Percentiles rank a stretch among this genome's conserved stretches.
Evolutionary conservation across 2,888 invertebrate genomes (phyloP).

Genomic region (Masnerella sp.): DNA sequence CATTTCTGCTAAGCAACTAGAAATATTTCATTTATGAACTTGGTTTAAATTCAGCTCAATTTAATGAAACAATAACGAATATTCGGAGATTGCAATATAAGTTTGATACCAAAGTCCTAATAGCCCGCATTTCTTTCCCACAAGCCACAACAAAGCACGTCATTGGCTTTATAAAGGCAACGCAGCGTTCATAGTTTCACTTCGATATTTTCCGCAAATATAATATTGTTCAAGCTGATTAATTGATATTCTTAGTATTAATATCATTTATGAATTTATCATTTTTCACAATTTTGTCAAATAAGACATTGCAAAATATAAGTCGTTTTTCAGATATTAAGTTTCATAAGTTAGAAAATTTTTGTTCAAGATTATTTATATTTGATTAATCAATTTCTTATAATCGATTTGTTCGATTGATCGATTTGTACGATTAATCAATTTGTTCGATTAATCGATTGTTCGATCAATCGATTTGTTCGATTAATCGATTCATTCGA

Average conservation of each 20-base stretch:
- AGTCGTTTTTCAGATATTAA: too few relatives aligned
- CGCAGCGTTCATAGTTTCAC: constrained; percentile 1
- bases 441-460: too few relatives aligned
- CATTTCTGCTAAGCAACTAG: too few relatives aligned
- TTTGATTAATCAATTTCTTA: too few relatives aligned
- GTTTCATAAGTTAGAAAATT: too few relatives aligned
- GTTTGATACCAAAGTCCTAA: constrained; percentile 22
- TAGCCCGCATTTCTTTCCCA: constrained; percentile 40
- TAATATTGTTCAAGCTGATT: not conserved
- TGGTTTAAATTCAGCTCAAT: not conserved
- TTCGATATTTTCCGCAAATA: constrained; percentile 17
- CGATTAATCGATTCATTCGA: too few relatives aligned
- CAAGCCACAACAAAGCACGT: constrained; percentile 33
- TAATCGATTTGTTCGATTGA: too few relatives aligned
- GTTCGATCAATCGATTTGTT: too few relatives aligned
- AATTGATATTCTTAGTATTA: not conserved
- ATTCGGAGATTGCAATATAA: constrained; percentile 30
- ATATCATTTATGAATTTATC: too few relatives aligned
- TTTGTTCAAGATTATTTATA: too few relatives aligned
- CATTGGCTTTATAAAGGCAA: constrained; percentile 2
- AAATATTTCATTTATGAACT: not conserved
- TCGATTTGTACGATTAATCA: too few relatives aligned
- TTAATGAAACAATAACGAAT: constrained; percentile 34
- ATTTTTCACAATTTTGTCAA: too few relatives aligned
- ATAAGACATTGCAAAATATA: not conserved